These are phyloP conservation scores for Rhagophthalmus giganteus DNA, from an alignment of 2,888 invertebrate species.

Conservation along the genomic window DNA sequence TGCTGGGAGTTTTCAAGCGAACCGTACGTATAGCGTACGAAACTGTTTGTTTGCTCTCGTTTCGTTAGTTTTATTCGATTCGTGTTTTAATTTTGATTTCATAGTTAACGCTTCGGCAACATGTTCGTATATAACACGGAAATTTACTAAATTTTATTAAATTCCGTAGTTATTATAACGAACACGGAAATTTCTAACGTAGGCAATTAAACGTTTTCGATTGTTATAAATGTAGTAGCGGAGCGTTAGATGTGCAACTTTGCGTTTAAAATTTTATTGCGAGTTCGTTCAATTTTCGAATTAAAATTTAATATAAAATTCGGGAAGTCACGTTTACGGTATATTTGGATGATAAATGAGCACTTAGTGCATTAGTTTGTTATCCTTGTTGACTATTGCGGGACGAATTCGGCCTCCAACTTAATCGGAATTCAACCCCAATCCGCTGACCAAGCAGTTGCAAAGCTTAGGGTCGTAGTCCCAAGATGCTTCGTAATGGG, in stretches of 20 bases:
- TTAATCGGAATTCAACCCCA: slow-evolving; percentile 25
- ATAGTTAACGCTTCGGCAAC: slow-evolving; percentile 12
- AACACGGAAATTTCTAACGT: no score
- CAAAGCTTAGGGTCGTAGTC: slow-evolving; percentile 21
- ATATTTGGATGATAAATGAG: slow-evolving; percentile 20
- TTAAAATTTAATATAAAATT: no score
- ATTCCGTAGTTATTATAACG: no score
- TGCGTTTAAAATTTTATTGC: no score
- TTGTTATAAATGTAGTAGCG: no score
- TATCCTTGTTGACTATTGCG: slow-evolving; percentile 16
- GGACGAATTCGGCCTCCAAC: slow-evolving; percentile 9
- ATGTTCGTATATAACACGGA: slow-evolving; percentile 3
- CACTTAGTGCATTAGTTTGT: slow-evolving; percentile 18
- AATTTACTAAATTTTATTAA: slow-evolving; percentile 13
- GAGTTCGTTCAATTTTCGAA: no score
- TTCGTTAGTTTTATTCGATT: slow-evolving; percentile 15
- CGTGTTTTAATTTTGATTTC: slow-evolving; percentile 19
- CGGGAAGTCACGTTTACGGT: no score
- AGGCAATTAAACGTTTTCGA: no score
- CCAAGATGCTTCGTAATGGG: slow-evolving; percentile 24
- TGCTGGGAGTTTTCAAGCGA: slow-evolving; percentile 16
- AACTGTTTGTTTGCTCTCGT: slow-evolving; percentile 14
- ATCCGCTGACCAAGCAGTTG: slow-evolving; percentile 27
- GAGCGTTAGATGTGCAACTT: no score
- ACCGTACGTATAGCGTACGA: slow-evolving; percentile 11